A percentile compares a stretch with the other conserved stretches of the same genome.
These are phyloP conservation scores for Strigamia transsilvanica DNA, from an alignment of 2,888 invertebrate species.

Conservation along the genomic window DNA sequence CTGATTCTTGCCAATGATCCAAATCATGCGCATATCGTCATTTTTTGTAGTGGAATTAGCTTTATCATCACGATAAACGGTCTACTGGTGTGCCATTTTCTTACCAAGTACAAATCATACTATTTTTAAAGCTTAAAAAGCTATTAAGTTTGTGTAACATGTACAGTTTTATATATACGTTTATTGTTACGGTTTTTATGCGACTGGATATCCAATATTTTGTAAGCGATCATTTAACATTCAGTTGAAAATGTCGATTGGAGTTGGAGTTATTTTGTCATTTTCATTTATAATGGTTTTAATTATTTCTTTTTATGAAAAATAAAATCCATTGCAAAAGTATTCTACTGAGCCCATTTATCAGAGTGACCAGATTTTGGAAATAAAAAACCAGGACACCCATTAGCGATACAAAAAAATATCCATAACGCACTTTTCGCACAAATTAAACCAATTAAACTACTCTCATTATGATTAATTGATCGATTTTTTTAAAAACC, in stretches of 20 bases:
- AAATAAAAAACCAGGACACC: too few relatives aligned
- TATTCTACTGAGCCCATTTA: not conserved
- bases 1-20: not conserved
- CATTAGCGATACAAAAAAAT: too few relatives aligned
- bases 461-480: too few relatives aligned
- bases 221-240: not conserved
- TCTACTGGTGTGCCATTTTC: slow-evolving; percentile 23
- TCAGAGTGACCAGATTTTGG: too few relatives aligned
- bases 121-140: slow-evolving; percentile 29
- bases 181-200: not conserved
- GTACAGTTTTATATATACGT: slow-evolving; percentile 8
- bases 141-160: slow-evolving; percentile 17
- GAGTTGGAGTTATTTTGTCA: too few relatives aligned
- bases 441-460: too few relatives aligned
- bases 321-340: slow-evolving; percentile 10
- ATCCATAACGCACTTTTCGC: too few relatives aligned
- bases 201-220: not conserved
- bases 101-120: slow-evolving; percentile 24
- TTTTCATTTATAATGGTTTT: not conserved
- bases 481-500: too few relatives aligned
- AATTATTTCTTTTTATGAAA: not conserved
- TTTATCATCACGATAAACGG: not conserved
- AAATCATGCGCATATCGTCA: not conserved
- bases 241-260: not conserved
- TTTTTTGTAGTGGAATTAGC: not conserved